A percentile compares a stretch with the other conserved stretches of the same genome.
These are phyloP conservation scores for Myrmophylax atrothorax DNA, from an alignment of 2,113 vertebrate species.

Conservation along the genomic window DNA sequence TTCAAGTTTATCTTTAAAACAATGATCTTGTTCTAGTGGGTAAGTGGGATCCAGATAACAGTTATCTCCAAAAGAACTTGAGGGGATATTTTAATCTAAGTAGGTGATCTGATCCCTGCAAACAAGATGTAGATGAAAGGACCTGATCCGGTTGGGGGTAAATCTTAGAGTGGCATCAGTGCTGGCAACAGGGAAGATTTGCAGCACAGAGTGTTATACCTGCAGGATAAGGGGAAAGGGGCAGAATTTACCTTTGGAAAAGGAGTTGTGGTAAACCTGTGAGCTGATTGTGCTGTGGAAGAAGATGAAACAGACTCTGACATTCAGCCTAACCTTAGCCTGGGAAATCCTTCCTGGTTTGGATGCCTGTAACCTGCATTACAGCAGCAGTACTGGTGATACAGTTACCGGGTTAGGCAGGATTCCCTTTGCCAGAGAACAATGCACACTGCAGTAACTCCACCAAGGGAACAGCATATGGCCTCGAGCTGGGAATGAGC, in stretches of 20 bases:
- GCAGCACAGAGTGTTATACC: accelerated
- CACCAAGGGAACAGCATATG: not conserved
- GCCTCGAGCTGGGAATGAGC: not conserved
- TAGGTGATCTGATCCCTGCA: not conserved
- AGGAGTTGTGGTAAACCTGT: not conserved
- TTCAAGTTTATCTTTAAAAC: not conserved
- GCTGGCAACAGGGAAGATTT: not conserved
- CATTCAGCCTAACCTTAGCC: not conserved
- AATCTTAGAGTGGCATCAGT: not conserved
- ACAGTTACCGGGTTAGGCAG: not conserved
- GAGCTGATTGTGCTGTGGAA: accelerated
- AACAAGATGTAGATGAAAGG: not conserved
- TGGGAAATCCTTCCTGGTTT: not conserved
- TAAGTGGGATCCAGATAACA: not conserved
- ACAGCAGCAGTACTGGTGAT: accelerated
- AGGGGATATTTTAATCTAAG: not conserved
- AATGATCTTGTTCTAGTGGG: not conserved
- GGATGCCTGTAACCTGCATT: not conserved
- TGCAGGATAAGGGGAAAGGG: not conserved
- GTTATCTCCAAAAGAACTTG: not conserved
- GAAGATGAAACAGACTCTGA: not conserved
- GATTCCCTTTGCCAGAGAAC: not conserved
- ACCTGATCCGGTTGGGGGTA: not conserved
- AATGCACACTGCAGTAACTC: accelerated
- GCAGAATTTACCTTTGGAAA: not conserved